phyloP scores from a whole-genome alignment of 2,797 vertebrate species.

The Leucoraja ocellata region DNA sequence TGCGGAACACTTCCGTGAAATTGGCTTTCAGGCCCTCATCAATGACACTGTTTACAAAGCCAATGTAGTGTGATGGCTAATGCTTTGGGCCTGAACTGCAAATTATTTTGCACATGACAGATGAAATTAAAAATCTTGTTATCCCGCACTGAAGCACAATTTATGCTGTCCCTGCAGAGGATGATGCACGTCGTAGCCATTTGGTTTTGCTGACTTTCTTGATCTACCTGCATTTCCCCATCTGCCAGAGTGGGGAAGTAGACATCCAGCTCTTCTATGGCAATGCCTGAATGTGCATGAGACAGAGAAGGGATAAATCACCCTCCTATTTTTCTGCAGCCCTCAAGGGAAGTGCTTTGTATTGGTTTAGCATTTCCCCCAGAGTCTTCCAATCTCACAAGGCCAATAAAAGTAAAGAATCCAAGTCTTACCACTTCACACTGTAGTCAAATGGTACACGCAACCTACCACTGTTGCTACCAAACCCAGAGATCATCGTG shows the following conservation, averaged over 20 bases:
- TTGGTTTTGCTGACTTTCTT: neutral
- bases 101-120: no score
- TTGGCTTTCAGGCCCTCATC: no score
- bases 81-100: no score
- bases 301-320: neutral
- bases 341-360: slow-evolving; percentile 17
- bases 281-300: slow-evolving; percentile 29
- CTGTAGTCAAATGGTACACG: neutral
- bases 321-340: neutral
- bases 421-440: neutral
- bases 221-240: neutral
- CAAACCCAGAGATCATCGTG: neutral
- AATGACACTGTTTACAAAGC: no score
- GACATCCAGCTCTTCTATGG: neutral
- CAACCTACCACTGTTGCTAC: neutral
- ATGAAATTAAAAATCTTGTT: no score
- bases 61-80: no score
- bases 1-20: no score
- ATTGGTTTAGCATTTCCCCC: neutral
- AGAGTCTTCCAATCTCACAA: neutral
- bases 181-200: no score
- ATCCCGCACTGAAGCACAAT: no score
- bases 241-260: neutral
- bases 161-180: no score
- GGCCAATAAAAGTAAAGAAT: slow-evolving; percentile 14